phyloP scores from a whole-genome alignment of 2,797 vertebrate species.

The Bovichtus variegatus region DNA sequence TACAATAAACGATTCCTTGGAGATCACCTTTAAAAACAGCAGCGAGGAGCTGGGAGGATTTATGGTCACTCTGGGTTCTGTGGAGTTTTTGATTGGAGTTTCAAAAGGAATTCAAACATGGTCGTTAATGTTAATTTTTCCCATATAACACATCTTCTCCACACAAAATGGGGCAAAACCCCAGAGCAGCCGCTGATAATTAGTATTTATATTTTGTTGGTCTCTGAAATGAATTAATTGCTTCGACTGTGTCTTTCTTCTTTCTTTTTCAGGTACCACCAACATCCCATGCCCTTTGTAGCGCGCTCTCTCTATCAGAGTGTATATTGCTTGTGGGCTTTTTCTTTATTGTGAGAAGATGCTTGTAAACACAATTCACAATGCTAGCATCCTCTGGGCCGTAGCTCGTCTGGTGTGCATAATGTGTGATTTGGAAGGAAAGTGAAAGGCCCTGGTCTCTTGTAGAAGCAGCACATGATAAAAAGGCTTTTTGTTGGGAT shows the following conservation, averaged over 20 bases:
- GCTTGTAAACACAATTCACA: constrained; percentile 65
- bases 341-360: constrained; percentile 50
- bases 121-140: constrained; percentile 26
- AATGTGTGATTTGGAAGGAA: constrained; percentile 47
- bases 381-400: constrained; percentile 50
- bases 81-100: constrained; percentile 41
- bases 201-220: constrained; percentile 13
- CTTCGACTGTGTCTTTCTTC: neutral
- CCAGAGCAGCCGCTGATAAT: neutral
- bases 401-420: constrained; percentile 55
- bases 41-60: constrained; percentile 31
- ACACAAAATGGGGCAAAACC: neutral
- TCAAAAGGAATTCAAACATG: constrained; percentile 51
- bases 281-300: constrained; percentile 15
- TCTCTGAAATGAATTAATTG: constrained; percentile 27
- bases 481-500: constrained; percentile 39
- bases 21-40: constrained; percentile 55
- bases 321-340: constrained; percentile 51
- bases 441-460: constrained; percentile 44
- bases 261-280: constrained; percentile 28
- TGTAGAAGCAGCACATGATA: constrained; percentile 41
- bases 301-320: constrained; percentile 16
- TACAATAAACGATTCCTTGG: constrained; percentile 54
- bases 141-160: neutral
- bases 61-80: constrained; percentile 45